phyloP scores from a whole-genome alignment of 1,140 invertebrate genomes.

The Geopemphigus sp. region DNA sequence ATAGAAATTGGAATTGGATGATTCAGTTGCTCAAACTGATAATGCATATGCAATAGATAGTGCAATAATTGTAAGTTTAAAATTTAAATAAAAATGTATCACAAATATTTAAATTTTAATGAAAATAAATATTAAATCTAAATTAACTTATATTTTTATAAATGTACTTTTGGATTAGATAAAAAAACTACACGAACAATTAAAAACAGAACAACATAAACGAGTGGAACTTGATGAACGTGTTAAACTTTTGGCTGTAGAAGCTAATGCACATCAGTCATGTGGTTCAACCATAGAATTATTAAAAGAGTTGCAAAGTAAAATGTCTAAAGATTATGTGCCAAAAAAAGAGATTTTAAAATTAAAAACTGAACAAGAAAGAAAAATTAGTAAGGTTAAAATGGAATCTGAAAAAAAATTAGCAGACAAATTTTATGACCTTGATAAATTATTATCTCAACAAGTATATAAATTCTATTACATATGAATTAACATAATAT shows the following conservation, averaged over 20 bases:
- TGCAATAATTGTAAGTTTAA: conserved; percentile 4
- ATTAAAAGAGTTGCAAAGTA: conserved; percentile 22
- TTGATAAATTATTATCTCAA: conserved; percentile 42
- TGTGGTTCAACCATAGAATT: conserved; percentile 21
- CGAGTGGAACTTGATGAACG: conserved; percentile 30
- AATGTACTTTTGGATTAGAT: not conserved
- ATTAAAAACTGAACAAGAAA: conserved; percentile 45
- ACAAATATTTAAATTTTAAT: not conserved
- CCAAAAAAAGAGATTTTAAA: conserved; percentile 38
- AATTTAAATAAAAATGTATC: not conserved
- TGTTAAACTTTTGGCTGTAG: not conserved
- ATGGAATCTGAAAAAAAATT: conserved; percentile 46
- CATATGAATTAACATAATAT: not conserved
- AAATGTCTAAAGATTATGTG: conserved; percentile 37
- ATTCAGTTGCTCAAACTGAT: not conserved
- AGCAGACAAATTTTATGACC: conserved; percentile 37
- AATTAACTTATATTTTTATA: not conserved
- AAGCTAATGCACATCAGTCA: conserved; percentile 27
- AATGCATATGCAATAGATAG: not conserved
- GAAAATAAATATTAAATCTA: no score
- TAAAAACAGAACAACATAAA: conserved; percentile 38
- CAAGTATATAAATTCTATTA: not conserved
- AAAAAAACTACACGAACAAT: conserved; percentile 18
- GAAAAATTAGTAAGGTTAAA: conserved; percentile 41
- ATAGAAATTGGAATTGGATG: not conserved